Conservation (phyloP, 1,140 invertebrate species). For the Lysiphlebus fabarum region DNA sequence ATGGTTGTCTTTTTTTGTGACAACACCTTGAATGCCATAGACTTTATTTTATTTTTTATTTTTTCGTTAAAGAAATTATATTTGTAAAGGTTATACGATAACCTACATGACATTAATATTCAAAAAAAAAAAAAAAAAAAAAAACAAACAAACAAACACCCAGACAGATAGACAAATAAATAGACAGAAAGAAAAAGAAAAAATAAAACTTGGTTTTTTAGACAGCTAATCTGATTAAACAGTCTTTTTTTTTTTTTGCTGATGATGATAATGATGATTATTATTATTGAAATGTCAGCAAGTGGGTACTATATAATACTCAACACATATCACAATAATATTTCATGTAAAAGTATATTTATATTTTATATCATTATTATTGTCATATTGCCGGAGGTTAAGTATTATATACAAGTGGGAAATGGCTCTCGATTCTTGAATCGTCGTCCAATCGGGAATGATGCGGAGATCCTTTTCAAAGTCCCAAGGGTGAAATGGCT, state of each 20-base stretch:
- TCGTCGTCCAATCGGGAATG: constrained; percentile 16
- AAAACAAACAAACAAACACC: no score
- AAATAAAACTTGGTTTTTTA: no score
- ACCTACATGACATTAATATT: constrained; percentile 28
- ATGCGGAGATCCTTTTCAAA: constrained; percentile 24
- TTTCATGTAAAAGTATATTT: constrained; percentile 6
- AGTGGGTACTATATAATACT: no score
- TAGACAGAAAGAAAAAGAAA: no score
- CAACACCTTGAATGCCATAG: neutral
- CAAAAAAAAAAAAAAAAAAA: no score
- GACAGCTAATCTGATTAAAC: no score
- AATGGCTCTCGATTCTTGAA: constrained; percentile 18
- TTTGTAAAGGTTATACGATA: constrained; percentile 50
- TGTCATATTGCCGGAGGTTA: constrained; percentile 7
- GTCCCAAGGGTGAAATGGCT: constrained; percentile 35
- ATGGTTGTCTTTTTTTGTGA: constrained; percentile 6
- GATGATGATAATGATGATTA: no score
- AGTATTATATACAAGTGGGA: constrained; percentile 13
- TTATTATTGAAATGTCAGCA: no score
- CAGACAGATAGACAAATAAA: no score
- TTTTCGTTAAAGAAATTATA: constrained; percentile 42
- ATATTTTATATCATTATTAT: neutral
- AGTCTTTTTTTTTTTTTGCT: no score
- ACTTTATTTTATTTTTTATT: constrained; percentile 25
- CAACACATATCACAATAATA: no score